A percentile compares a stretch with the other conserved stretches of the same genome.
These are phyloP conservation scores for Axis porcinus DNA, from an alignment of 2,113 vertebrate genomes.

Conservation along the genomic window DNA sequence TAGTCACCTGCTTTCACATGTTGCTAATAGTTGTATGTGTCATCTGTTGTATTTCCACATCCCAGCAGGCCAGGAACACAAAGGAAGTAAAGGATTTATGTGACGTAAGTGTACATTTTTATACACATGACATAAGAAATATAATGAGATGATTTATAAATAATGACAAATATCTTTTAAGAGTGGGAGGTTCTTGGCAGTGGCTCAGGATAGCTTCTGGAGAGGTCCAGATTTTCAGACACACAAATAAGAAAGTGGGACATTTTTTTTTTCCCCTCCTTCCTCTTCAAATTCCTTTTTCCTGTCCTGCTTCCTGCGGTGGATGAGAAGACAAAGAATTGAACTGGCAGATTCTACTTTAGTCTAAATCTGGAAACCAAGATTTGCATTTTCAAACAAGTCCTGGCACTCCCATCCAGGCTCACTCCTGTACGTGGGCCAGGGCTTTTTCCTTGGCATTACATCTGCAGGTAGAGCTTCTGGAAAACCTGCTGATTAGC, in stretches of 20 bases:
- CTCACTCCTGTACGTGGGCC: background rate
- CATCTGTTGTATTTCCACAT: background rate
- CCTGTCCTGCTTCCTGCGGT: background rate
- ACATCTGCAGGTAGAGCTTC: background rate
- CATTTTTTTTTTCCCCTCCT: too few species aligned
- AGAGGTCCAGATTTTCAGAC: conserved; percentile 24
- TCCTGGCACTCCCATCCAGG: background rate
- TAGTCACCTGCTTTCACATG: background rate
- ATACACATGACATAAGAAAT: background rate
- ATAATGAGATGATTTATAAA: background rate
- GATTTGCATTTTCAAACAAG: conserved; percentile 21
- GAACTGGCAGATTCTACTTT: background rate
- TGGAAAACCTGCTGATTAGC: background rate
- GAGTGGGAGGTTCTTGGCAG: background rate
- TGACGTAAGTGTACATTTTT: background rate
- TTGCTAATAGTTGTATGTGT: background rate
- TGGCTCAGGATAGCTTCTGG: background rate
- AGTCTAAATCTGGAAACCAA: background rate
- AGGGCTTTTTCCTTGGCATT: background rate
- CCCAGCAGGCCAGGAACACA: background rate
- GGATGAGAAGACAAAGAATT: conserved; percentile 15
- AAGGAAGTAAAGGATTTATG: background rate
- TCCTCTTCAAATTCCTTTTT: background rate
- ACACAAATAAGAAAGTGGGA: background rate
- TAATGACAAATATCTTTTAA: background rate